Base-by-base conservation (phyloP, 2,888 invertebrate genomes). In the Platerodrilus igneus region DNA sequence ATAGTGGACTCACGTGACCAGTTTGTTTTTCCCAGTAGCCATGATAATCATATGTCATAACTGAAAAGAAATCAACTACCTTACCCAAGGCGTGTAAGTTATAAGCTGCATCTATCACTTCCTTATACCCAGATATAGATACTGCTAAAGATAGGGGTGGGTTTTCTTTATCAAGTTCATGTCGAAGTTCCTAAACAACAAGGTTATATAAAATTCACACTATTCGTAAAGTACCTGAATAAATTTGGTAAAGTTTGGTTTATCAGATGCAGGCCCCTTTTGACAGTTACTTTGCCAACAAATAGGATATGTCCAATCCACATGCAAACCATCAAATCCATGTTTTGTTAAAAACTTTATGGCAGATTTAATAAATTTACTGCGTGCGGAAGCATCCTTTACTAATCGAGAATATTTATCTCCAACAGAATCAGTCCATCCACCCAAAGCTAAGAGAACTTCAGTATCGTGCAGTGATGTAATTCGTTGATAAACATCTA, bases 261-360 rank as follows among this genome's bases (percentile, higher is more conserved):
- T 84, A 59, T 92, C 92, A 11, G 81, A 78, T 0, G 75, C 74
- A 0, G 87, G 83, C 0, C 91, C 91, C 54, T 82, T 83, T 25
- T 80, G 79, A 62, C 91, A 92, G 61, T 90, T 83, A 51, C 89
- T 89, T 62, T 92, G 91, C 90, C 91, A 91, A 57, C 91, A 92
- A 44, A 84, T 85, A 0, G 94, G 94, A 62, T 94, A 94, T 60
- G 92, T 91, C 94, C 94, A 95, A 57, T 94, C 94, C 14, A 95
- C 63, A 56, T 93, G 92, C 1, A 95, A 69, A 3, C 95, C 95
- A 47, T 83, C 78, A 61, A 95, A 94, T 23, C 82, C 80, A 58
- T 90, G 76, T 47, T 76, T 76, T 9, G 77, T 74, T 19, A 93
- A 64, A 62, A 88, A 91, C 11, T 78, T 74, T 1, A 86, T 75